A percentile compares a stretch with the other conserved stretches of the same genome.
Evolutionary conservation across 2,113 vertebrate species (phyloP).

Genomic region (Camelus dromedarius): DNA sequence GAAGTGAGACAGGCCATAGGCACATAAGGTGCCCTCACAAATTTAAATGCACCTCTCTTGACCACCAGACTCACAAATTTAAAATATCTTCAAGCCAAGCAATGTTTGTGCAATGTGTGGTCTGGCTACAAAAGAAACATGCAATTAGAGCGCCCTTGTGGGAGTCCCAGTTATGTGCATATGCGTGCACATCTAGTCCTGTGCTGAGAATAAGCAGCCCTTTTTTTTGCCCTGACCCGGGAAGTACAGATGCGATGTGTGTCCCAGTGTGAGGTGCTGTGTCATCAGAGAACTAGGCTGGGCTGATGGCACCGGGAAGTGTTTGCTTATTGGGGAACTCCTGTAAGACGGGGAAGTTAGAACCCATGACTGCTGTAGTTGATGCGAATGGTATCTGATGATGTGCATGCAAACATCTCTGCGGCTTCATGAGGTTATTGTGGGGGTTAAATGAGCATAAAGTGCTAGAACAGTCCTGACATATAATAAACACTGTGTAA

Average conservation of each 20-base stretch:
- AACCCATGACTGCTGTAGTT: neutral
- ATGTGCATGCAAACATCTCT: neutral
- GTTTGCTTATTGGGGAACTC: neutral
- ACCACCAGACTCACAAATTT: neutral
- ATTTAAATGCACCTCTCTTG: constrained; percentile 25
- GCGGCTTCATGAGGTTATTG: neutral
- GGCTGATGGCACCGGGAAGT: neutral
- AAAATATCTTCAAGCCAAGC: constrained; percentile 23
- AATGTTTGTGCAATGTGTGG: neutral
- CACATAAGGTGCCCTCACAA: neutral
- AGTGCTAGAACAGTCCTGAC: neutral
- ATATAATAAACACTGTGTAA: neutral
- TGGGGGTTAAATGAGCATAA: neutral
- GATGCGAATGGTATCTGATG: neutral
- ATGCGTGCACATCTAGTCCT: neutral
- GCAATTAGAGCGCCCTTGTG: neutral
- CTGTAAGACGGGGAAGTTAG: neutral
- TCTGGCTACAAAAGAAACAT: constrained; percentile 7
- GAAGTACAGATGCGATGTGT: neutral
- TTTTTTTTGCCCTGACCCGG: neutral
- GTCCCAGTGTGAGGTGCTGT: neutral
- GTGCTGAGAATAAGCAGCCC: neutral
- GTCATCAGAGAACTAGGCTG: neutral
- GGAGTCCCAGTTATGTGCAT: neutral
- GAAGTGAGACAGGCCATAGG: neutral